These are phyloP conservation scores for Rhyacophila evoluta DNA, from an alignment of 2,888 invertebrate species.

Conservation along the genomic window DNA sequence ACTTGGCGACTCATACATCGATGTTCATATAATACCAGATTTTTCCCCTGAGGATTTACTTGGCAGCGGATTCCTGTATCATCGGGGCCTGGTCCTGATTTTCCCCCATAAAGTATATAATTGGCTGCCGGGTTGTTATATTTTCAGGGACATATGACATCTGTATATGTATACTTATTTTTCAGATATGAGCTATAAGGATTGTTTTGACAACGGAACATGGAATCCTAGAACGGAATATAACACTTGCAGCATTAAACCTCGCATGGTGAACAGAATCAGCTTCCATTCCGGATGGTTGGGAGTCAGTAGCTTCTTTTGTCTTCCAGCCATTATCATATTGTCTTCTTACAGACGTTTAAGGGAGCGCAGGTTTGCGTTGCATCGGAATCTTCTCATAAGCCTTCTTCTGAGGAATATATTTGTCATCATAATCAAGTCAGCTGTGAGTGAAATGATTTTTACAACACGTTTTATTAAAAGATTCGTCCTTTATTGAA, in stretches of 20 bases:
- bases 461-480: too few species aligned
- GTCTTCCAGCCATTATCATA: constrained; percentile 71
- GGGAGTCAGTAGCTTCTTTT: constrained; percentile 66
- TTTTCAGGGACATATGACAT: too few species aligned
- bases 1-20: too few species aligned
- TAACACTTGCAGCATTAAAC: constrained; percentile 69
- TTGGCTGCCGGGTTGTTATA: too few species aligned
- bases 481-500: too few species aligned
- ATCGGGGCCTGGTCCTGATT: too few species aligned
- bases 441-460: constrained; percentile 63
- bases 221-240: constrained; percentile 75
- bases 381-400: constrained; percentile 73
- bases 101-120: too few species aligned
- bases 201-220: constrained; percentile 67
- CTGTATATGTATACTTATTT: too few species aligned
- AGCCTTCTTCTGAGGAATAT: constrained; percentile 71
- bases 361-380: constrained; percentile 67
- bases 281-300: constrained; percentile 70
- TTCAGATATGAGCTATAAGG: constrained; percentile 72
- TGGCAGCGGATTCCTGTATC: too few species aligned
- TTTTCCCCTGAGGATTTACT: too few species aligned
- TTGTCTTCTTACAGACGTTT: constrained; percentile 70
- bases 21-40: too few species aligned
- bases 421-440: constrained; percentile 70
- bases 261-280: constrained; percentile 67